Evolutionary conservation across 2,888 invertebrate species (phyloP).

Genomic region (Zygaena filipendulae): DNA sequence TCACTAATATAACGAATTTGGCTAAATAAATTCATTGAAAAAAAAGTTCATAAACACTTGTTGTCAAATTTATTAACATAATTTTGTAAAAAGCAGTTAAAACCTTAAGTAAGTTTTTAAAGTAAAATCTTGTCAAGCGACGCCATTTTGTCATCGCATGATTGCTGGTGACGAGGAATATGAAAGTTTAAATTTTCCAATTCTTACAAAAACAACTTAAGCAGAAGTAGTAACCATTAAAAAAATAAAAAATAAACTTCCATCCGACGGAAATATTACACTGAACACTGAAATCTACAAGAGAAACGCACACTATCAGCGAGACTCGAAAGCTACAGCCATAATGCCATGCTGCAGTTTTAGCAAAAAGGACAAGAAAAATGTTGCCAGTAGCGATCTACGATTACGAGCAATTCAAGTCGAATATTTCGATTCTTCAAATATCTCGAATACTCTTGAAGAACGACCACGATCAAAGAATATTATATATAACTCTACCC

Average conservation of each 20-base stretch:
- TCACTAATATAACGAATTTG: no score
- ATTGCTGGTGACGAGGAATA: constrained; percentile 65
- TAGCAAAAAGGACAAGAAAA: constrained; percentile 17
- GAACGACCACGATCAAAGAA: no score
- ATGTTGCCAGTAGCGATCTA: constrained; percentile 29
- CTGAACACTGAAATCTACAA: constrained; percentile 48
- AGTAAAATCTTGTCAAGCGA: constrained; percentile 64
- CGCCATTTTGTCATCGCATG: constrained; percentile 69
- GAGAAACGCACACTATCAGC: constrained; percentile 64
- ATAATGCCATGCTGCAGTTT: constrained; percentile 59
- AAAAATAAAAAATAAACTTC: constrained; percentile 59
- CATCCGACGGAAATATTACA: constrained; percentile 54
- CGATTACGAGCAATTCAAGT: no score
- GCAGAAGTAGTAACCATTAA: constrained; percentile 47
- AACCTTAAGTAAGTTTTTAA: constrained; percentile 56
- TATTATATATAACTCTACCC: no score
- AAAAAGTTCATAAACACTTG: constrained; percentile 37
- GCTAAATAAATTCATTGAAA: constrained; percentile 41
- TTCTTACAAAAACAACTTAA: constrained; percentile 43
- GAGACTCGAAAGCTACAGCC: constrained; percentile 64
- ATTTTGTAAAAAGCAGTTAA: constrained; percentile 37
- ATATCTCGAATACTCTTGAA: no score
- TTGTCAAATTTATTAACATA: constrained; percentile 31
- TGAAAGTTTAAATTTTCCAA: constrained; percentile 49
- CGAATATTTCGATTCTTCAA: no score